Evolutionary conservation across 2,113 vertebrate genomes (phyloP), one percentile per base, ranked within the genome.

Genomic region (Glaucidium brasilianum): DNA sequence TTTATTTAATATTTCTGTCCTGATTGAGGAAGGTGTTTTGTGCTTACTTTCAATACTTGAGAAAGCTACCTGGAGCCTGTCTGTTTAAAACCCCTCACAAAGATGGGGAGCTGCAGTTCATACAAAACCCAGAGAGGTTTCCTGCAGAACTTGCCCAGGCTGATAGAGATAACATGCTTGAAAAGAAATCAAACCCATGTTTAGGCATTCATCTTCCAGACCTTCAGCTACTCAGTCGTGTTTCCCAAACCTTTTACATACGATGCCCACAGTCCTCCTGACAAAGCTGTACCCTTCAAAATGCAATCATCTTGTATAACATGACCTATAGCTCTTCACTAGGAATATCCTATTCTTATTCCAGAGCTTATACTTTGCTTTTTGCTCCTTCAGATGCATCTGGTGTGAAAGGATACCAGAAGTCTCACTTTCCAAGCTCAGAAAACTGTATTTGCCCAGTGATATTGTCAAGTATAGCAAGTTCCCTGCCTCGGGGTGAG

Each of bases 261-360:
- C 0, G 26, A 30, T 37, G 52, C n/a, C 55, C 60, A 17, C 41
- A 30, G 3, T 47, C 43, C 53, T 62, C 21, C 50, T 69, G 52
- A 56, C 10, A 1, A 18, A 53, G 66, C 32, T 29, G 13, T 29
- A 37, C 34, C 34, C 21, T 41, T 71, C 22, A 22, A 43, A 59
- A 47, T 25, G 49, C 45, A 21, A 1, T 52, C 12, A n/a, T 20
- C 15, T 29, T 10, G 1, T 11, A 7, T 11, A n/a, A 22, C 9
- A 2, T 5, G 29, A 47, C 1, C 0, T 10, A 21, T 14, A 55
- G 26, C 53, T 59, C 55, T 47, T 77, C 34, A 1, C 8, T 8
- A 22, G 32, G n/a, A 75, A 5, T n/a, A 39, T 30, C 10, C 11
- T 35, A 9, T 66, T 88, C 25, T 58, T 52, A 10, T 29, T 74